Base-by-base conservation (phyloP, 2,797 vertebrate genomes). In the Setipinna tenuifilis region DNA sequence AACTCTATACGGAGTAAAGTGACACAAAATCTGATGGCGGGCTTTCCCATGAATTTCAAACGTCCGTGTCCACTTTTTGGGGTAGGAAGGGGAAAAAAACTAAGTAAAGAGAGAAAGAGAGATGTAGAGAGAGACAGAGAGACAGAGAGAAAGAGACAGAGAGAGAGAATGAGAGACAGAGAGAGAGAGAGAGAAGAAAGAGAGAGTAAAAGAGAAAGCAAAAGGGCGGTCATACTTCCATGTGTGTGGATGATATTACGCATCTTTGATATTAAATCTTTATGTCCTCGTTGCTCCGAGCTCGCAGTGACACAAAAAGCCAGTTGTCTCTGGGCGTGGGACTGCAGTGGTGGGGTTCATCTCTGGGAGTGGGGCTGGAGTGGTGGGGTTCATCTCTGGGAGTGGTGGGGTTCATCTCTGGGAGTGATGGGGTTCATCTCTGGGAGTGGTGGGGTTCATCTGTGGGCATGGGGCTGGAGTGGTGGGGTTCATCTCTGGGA, bases 1-100 rank as follows among this genome's bases (percentile, higher is more conserved):
- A 90, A 90, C 85, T 84, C 83, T 85, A 90, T 28, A 86, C 90
- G 89, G 90, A 91, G 90, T 93, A 78, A 92, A 93, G 88, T 68
- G 87, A 92, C 87, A 87, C 87, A 84, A 89, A 92, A 93, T 94
- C 91, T 91, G 91, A 94, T 92, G 48, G 44, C 65, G 87, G 91
- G 92, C 91, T 91, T 89, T 83, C 88, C 86, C 89, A 87, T 87
- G 85, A 44, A 83, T 41, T 82, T 87, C 85, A 81, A 82, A 89
- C 58, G 25, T 6, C 17, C 19, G 58, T 59, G 58, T n/a, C 71
- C 71, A 21, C 35, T 78, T 44, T 78, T 19, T 7, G 31, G 35
- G 16, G 17, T 16, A 44, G 71, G 41, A 44, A 78, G 41, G 44
- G 21, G 21, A 44, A 71, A 78, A 78, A 87, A 87, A 84, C 6